These are phyloP conservation scores for Melanotaenia trifasciata DNA, from an alignment of 2,797 vertebrate species.

Conservation along the genomic window DNA sequence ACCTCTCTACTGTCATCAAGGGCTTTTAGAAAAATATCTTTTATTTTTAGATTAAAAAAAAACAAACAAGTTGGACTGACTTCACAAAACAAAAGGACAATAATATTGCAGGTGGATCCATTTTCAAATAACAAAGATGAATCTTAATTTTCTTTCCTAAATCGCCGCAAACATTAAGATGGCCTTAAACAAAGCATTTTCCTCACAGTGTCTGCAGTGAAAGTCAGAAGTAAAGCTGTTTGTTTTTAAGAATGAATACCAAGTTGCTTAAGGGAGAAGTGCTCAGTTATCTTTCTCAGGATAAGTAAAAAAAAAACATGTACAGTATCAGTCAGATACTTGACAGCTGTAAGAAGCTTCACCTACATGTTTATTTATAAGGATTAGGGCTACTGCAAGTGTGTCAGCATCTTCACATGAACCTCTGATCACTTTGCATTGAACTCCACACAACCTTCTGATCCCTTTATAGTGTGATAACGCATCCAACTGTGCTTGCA, in stretches of 20 bases:
- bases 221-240: not conserved
- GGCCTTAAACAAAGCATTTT: no score
- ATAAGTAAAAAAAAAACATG: not conserved
- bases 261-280: not conserved
- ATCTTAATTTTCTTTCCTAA: not conserved
- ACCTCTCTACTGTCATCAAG: no score
- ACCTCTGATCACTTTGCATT: conserved; percentile 6
- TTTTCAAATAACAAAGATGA: no score
- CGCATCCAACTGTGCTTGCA: not conserved
- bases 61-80: no score
- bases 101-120: no score
- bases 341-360: conserved; percentile 12
- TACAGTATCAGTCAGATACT: not conserved
- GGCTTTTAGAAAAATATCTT: no score
- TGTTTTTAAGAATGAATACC: not conserved
- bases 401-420: conserved; percentile 8
- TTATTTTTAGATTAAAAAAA: no score
- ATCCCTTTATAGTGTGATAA: not conserved
- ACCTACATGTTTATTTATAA: not conserved
- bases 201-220: not conserved
- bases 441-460: conserved; percentile 22
- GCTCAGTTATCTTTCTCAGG: not conserved
- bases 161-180: not conserved
- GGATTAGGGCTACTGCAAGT: not conserved
- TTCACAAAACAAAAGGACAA: no score